Evolutionary conservation across 2,797 vertebrate genomes (phyloP), one percentile per base, ranked within the genome.

Genomic region (Hozukius guyotensis): DNA sequence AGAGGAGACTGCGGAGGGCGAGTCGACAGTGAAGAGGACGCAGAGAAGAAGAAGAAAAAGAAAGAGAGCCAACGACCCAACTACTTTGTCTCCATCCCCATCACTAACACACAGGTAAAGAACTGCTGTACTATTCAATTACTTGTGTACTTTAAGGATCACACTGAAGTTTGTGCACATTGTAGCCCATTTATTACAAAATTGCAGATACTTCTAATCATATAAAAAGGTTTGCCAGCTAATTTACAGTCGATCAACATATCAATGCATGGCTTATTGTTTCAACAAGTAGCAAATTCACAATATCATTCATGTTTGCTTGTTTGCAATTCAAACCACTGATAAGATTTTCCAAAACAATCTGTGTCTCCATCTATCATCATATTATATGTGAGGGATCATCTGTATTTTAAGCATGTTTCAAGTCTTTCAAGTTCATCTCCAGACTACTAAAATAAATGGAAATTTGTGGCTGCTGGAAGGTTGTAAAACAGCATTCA

Each of bases 11-110:
- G 20, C 53, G 87, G 85, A 29, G 93, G 78, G 53, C 78, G 59
- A 80, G 92, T 63, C 34, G 95, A 95, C 86, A 95, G 82, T 70
- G 96, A 96, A 81, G 96, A 97, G 57, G 93, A 89, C 29, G 86
- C 59, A 66, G 93, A 95, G 29, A 90, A 81, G 74, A 95, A 94
- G 65, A 95, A 96, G 78, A 97, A 94, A 75, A 96, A 96, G 82
- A 94, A 90, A 31, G 93, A 95, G 64, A 91, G 74, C 27, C 89
- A 91, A 69, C 94, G 93, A 7, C 97, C 98, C 8, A 99, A 99
- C 95, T 99, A 98, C 89, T 99, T 99, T 86, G 80, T 99, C 10
- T 99, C 98, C 4, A 94, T 99, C 90, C 98, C 97, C 12, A 97
- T 99, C 92, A 98, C 96, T 65, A 98, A 97, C 88, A 89, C 93